Evolutionary conservation across 2,888 invertebrate genomes (phyloP).

Genomic region (Lasioglossum pauxillum): DNA sequence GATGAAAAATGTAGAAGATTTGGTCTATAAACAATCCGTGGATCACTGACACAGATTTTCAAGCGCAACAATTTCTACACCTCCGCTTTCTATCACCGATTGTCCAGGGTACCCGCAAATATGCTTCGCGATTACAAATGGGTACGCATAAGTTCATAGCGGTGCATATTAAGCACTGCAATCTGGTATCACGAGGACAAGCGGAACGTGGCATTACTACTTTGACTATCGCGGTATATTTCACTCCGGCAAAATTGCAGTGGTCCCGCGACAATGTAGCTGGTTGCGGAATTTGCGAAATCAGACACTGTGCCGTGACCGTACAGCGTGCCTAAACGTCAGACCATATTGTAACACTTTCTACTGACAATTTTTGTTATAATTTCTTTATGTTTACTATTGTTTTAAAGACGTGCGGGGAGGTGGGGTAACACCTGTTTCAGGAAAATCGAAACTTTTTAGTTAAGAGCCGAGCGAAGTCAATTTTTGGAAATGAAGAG

Average conservation of each 20-base stretch:
- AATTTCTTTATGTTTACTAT: neutral
- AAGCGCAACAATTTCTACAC: neutral
- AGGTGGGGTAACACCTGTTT: too few relatives aligned
- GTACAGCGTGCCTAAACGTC: neutral
- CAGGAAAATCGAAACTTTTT: too few relatives aligned
- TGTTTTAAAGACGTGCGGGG: neutral
- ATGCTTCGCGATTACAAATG: neutral
- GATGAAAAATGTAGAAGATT: neutral
- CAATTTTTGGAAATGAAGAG: too few relatives aligned
- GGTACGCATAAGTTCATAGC: neutral
- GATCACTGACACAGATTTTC: neutral
- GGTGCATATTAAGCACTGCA: neutral
- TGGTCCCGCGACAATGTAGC: neutral
- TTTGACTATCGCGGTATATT: neutral
- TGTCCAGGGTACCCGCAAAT: neutral
- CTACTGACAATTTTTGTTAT: neutral
- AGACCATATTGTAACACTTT: neutral
- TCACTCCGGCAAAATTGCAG: neutral
- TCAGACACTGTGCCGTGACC: neutral
- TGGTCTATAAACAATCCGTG: neutral
- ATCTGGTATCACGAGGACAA: neutral
- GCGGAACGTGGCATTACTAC: conserved; percentile 19
- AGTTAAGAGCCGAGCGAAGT: too few relatives aligned
- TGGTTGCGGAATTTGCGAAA: neutral
- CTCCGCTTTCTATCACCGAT: neutral